phyloP scores from a whole-genome alignment of 2,113 vertebrate genomes.

The Corynorhinus townsendii region DNA sequence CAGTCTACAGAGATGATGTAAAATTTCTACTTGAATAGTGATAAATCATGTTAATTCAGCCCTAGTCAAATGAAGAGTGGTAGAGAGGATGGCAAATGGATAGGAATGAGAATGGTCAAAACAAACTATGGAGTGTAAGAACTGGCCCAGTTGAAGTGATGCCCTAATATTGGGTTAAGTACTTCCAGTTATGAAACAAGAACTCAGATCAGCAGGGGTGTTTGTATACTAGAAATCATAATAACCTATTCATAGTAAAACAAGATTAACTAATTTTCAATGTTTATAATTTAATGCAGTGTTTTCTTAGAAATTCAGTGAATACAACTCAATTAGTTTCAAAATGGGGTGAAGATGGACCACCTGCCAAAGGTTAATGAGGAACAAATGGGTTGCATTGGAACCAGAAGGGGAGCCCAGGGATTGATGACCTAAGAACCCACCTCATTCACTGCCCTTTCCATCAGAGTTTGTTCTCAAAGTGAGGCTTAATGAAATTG shows the following conservation, averaged over 20 bases:
- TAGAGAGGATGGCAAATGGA: conserved; percentile 10
- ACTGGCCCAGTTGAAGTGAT: neutral
- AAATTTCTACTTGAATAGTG: conserved; percentile 53
- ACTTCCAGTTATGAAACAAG: neutral
- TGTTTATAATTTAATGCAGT: neutral
- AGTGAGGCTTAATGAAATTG: neutral
- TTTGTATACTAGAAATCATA: neutral
- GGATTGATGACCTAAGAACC: neutral
- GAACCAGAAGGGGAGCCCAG: neutral
- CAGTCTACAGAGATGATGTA: conserved; percentile 30
- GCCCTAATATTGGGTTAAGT: neutral
- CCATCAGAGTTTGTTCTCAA: neutral
- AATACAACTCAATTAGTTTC: conserved; percentile 30
- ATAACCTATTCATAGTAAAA: neutral
- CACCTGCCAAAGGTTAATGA: conserved; percentile 23
- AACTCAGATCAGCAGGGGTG: neutral
- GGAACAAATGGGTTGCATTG: neutral
- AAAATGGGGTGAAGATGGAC: neutral
- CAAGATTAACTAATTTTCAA: neutral
- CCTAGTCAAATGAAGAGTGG: conserved; percentile 28
- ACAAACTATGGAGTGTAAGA: neutral
- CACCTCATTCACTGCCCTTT: neutral
- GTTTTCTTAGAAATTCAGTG: neutral
- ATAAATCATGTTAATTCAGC: conserved; percentile 49
- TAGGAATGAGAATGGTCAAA: neutral